A percentile compares a stretch with the other conserved stretches of the same genome.
These are phyloP conservation scores for Tortricodes alternella DNA, from an alignment of 2,888 invertebrate genomes.

Conservation along the genomic window DNA sequence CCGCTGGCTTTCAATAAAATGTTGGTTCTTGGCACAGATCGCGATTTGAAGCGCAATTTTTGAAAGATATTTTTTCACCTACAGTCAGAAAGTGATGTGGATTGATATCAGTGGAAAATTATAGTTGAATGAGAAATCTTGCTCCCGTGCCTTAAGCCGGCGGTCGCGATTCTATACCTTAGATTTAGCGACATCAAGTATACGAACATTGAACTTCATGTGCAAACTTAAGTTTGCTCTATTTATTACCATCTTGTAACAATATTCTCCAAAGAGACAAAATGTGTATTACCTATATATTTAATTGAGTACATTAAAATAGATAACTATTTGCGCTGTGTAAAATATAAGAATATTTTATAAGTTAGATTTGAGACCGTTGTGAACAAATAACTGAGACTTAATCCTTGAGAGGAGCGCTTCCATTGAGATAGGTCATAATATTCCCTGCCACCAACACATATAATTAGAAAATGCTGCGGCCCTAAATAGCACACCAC, in stretches of 20 bases:
- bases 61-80: slow-evolving; percentile 34
- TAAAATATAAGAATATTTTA: slow-evolving; percentile 77
- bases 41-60: slow-evolving; percentile 55
- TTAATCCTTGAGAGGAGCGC: slow-evolving; percentile 15
- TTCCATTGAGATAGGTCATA: slow-evolving; percentile 3
- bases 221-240: slow-evolving; percentile 61
- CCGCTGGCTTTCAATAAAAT: slow-evolving; percentile 62
- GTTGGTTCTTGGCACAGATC: slow-evolving; percentile 65
- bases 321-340: slow-evolving; percentile 71
- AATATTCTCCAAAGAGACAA: slow-evolving; percentile 77
- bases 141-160: slow-evolving; percentile 75
- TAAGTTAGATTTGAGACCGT: slow-evolving; percentile 58
- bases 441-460: no score
- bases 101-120: slow-evolving; percentile 48
- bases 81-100: slow-evolving; percentile 36
- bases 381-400: slow-evolving; percentile 43
- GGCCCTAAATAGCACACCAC: no score
- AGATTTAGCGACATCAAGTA: slow-evolving; percentile 51
- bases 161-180: slow-evolving; percentile 50
- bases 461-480: no score
- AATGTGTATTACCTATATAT: slow-evolving; percentile 58
- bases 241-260: slow-evolving; percentile 49
- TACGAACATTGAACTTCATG: slow-evolving; percentile 52
- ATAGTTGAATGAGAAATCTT: slow-evolving; percentile 57
- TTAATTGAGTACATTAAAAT: slow-evolving; percentile 54